A percentile compares a stretch with the other conserved stretches of the same genome.
phyloP scores from a whole-genome alignment of 2,888 invertebrate genomes.

The Drosophila birchii region DNA sequence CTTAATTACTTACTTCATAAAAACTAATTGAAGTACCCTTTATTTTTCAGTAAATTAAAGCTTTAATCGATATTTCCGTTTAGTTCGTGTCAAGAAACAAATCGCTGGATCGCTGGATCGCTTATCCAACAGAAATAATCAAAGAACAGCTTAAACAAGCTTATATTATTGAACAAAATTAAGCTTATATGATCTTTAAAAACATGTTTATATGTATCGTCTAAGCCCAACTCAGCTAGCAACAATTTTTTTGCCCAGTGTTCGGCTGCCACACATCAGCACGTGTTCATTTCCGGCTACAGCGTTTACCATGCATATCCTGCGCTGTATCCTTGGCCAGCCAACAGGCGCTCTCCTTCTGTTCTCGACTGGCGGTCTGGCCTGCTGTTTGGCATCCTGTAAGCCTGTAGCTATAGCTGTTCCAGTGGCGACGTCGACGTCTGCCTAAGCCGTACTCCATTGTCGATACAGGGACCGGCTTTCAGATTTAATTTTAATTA shows the following conservation, averaged over 20 bases:
- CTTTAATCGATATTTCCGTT: no score
- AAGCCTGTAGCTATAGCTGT: constrained; percentile 18
- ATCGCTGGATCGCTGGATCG: no score
- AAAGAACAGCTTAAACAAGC: no score
- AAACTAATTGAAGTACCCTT: no score
- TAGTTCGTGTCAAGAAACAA: no score
- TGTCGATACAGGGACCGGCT: constrained; percentile 71
- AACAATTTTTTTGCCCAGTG: constrained; percentile 8
- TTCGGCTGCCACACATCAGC: constrained; percentile 41
- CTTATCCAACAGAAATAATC: no score
- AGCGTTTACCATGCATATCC: constrained; percentile 78
- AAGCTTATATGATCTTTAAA: no score
- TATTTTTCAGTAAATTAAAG: no score
- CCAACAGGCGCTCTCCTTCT: constrained; percentile 30
- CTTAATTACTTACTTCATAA: no score
- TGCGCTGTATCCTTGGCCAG: constrained; percentile 45
- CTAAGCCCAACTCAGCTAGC: not conserved
- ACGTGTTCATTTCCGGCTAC: constrained; percentile 79
- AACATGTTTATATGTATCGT: not conserved
- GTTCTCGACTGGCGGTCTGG: constrained; percentile 6
- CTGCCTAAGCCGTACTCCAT: constrained; percentile 55
- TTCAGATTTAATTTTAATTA: constrained; percentile 81
- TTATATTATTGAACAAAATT: no score
- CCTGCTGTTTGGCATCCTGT: constrained; percentile 29
- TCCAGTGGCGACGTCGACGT: constrained; percentile 13